Evolutionary conservation across 2,113 vertebrate species (phyloP), one percentile per base, ranked within the genome.

Genomic region (Pagrus major): DNA sequence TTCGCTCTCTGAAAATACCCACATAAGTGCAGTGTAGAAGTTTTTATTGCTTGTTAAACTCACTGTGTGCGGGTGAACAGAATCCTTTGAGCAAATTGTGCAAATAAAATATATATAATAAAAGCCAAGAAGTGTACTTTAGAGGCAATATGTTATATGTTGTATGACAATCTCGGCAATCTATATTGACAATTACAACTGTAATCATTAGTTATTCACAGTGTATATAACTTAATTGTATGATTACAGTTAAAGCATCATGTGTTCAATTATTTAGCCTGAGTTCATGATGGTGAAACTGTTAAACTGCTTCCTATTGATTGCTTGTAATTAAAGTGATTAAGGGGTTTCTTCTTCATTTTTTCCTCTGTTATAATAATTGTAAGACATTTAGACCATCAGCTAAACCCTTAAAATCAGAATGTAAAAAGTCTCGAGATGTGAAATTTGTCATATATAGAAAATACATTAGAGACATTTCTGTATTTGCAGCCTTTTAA

Each of bases 31-130:
- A 29, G 6, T 16, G 68, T 73, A 23, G 71, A 20, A 35, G 46
- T 70, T 54, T 80, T 74, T 52, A 70, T 55, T 35, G 16, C n/a
- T n/a, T n/a, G 60, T 12, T 61, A 9, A 42, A 23, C 18, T 61
- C 37, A n/a, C 10, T 69, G 31, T 61, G 71, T 35, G 18, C 4
- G 7, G 31, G 12, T 16, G 12, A n/a, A 42, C 1, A 61, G 8
- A 31, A 31, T 8, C 14, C 58, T 23, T 37, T 6, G 20, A 14
- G 18, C 4, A 39, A 52, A 18, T 25, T 21, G n/a, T n/a, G n/a
- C n/a, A 37, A 51, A 37, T 37, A 6, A 41, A 51, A 31, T 6
- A 4, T 23, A 31, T 35, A 25, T 25, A 18, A 31, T 59, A 10
- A 80, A n/a, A 58, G 10, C 18, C 21, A 51, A 25, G 7, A 25